These are phyloP conservation scores for Apteryx owenii DNA, from an alignment of 2,113 vertebrate genomes.

Conservation along the genomic window DNA sequence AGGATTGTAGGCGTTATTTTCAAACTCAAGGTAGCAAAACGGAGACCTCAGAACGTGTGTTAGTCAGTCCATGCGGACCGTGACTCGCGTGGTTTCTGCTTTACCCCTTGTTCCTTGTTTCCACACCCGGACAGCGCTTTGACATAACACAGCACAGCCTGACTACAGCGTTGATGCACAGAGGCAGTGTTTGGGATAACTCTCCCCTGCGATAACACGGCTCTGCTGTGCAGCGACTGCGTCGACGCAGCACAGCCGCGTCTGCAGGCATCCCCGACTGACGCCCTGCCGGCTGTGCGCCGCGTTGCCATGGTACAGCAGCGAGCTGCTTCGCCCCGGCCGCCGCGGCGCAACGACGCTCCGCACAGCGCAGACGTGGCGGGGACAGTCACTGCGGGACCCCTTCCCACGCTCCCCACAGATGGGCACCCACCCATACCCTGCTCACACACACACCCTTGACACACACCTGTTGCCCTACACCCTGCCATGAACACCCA, in stretches of 20 bases:
- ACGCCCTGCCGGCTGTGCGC: not conserved
- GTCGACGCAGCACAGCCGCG: not conserved
- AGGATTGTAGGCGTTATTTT: rapidly evolving
- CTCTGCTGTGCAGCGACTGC: not conserved
- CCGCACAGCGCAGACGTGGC: rapidly evolving
- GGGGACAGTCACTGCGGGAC: no score
- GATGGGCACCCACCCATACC: not conserved
- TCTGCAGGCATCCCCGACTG: not conserved
- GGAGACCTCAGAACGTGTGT: rapidly evolving
- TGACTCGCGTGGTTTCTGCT: rapidly evolving
- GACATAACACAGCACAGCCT: rapidly evolving
- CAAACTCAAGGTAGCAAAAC: not conserved
- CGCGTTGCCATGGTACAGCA: not conserved
- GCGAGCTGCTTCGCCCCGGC: not conserved
- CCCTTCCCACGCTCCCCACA: no score
- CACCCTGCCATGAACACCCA: no score
- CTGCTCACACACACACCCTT: not conserved
- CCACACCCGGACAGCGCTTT: rapidly evolving
- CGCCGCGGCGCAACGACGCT: rapidly evolving
- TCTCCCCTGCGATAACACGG: not conserved
- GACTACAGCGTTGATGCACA: rapidly evolving
- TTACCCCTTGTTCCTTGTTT: not conserved
- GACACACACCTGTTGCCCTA: no score
- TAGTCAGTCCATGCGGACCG: not conserved
- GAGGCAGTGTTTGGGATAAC: not conserved